Percentiles rank a stretch among this genome's conserved stretches.
Evolutionary conservation across 2,888 invertebrate genomes (phyloP).

Genomic region (Adelognathus sp.): DNA sequence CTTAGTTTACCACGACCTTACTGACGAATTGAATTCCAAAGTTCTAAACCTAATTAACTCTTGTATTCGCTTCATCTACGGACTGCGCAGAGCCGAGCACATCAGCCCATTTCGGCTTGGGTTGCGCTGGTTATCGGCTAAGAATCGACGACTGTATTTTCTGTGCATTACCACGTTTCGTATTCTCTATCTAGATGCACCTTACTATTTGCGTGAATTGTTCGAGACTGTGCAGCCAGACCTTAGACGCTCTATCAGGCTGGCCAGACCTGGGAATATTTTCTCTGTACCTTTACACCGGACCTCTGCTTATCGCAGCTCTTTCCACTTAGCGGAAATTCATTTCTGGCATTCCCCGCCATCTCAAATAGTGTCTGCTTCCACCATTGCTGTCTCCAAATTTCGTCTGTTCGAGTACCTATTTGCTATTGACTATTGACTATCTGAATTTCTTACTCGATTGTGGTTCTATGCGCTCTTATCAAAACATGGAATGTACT

Average conservation of each 20-base stretch:
- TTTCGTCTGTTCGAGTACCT: no score
- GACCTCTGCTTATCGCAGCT: not conserved
- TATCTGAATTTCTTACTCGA: no score
- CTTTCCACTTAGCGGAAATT: not conserved
- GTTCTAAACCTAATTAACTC: conserved; percentile 17
- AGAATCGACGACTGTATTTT: not conserved
- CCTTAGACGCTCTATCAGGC: not conserved
- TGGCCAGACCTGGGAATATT: no score
- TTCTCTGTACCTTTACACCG: not conserved
- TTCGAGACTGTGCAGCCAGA: no score
- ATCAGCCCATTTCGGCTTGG: no score
- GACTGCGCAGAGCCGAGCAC: no score
- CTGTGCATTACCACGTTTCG: not conserved
- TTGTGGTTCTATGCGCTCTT: no score
- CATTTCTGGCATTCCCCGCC: conserved; percentile 23
- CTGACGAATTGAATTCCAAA: conserved; percentile 2
- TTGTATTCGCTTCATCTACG: conserved; percentile 25
- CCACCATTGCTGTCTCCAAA: not conserved
- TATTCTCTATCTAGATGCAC: not conserved
- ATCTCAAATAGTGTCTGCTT: no score
- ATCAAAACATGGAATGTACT: no score
- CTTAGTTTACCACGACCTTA: no score
- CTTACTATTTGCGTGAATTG: not conserved
- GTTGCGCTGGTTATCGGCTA: conserved; percentile 6
- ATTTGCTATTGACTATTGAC: no score